Conservation (phyloP, 92 coral and sea anemone species). For the Diadumene lineata region DNA sequence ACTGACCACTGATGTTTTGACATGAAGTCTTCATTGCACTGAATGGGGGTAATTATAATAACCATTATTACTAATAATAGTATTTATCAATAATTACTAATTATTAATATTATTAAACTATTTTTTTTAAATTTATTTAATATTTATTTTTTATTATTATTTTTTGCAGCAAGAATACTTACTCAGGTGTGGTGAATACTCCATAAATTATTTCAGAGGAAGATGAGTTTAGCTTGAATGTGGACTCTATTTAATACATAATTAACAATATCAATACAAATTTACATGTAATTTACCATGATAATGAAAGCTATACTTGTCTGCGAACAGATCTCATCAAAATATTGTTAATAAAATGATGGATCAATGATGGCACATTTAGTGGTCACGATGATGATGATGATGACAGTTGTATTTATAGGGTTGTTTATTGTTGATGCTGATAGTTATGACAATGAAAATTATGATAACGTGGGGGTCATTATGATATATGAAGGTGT, state of each 20-base stretch:
- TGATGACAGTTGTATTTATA: not conserved
- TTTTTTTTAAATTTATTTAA: not conserved
- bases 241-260: conserved; percentile 52
- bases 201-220: conserved; percentile 49
- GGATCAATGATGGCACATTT: no score
- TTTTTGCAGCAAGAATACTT: conserved; percentile 16
- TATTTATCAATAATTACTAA: no score
- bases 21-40: no score
- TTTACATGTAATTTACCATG: no score
- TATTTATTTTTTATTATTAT: not conserved
- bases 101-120: not conserved
- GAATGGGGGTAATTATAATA: no score
- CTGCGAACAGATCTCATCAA: no score
- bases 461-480: not conserved
- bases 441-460: not conserved
- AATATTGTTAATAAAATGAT: no score
- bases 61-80: no score
- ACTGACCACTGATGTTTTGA: no score
- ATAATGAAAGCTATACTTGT: not conserved
- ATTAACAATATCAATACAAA: no score
- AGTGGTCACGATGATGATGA: no score
- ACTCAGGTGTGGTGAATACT: conserved; percentile 69
- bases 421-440: no score
- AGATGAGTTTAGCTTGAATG: conserved; percentile 25
- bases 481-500: not conserved